Conservation (phyloP, 2,113 vertebrate species). For the Eretmochelys imbricata region DNA sequence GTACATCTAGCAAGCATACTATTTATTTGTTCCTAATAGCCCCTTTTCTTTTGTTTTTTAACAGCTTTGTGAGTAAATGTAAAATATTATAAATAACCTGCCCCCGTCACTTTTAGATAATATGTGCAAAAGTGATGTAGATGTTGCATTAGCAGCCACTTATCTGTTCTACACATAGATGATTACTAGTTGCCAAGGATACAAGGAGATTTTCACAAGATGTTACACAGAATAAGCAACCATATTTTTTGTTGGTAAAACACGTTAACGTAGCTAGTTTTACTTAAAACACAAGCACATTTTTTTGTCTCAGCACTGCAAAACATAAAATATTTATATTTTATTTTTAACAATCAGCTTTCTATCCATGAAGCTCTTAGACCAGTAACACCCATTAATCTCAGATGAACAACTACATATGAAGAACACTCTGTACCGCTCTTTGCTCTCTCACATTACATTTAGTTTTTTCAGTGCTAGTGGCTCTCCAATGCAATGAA, state of each 20-base stretch:
- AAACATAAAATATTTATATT: background rate
- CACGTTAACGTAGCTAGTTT: background rate
- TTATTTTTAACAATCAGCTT: background rate
- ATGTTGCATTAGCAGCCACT: constrained; percentile 32
- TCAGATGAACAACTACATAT: background rate
- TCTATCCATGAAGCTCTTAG: background rate
- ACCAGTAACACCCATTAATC: background rate
- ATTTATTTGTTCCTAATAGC: background rate
- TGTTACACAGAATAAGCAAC: constrained; percentile 42
- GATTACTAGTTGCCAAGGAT: constrained; percentile 63
- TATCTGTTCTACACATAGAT: constrained; percentile 10
- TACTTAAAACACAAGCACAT: background rate
- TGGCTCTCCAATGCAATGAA: background rate
- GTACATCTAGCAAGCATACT: background rate
- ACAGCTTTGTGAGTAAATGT: constrained; percentile 18
- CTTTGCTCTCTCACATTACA: background rate
- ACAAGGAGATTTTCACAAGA: constrained; percentile 30
- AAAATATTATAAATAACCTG: constrained; percentile 17
- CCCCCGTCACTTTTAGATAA: constrained; percentile 30
- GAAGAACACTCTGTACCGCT: background rate
- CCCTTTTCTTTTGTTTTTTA: background rate
- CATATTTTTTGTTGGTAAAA: constrained; percentile 16
- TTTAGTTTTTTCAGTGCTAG: background rate
- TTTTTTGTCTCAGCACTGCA: background rate
- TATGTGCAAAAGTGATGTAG: background rate